These are phyloP conservation scores for Aspidiotus destructor DNA, from an alignment of 2,888 invertebrate genomes.

Conservation along the genomic window DNA sequence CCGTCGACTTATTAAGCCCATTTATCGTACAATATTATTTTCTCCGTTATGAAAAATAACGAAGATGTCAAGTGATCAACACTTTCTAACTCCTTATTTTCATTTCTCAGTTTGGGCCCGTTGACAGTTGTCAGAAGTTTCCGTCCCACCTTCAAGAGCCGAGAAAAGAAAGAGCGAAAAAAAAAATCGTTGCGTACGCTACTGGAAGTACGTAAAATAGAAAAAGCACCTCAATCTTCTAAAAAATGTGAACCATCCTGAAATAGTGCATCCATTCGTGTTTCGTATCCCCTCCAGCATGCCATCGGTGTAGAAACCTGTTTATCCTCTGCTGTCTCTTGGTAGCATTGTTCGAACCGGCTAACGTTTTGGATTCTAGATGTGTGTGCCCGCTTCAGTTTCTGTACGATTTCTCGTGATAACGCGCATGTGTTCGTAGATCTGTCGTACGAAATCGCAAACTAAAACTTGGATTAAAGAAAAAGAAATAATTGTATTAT, in stretches of 20 bases:
- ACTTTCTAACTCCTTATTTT: not conserved
- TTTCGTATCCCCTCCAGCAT: constrained; percentile 24
- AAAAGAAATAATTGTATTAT: too few species aligned
- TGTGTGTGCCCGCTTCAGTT: constrained; percentile 18
- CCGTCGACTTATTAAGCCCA: too few species aligned
- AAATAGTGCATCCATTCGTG: constrained; percentile 29
- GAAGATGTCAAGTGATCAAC: not conserved
- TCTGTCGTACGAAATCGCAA: constrained; percentile 20
- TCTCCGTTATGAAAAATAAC: not conserved
- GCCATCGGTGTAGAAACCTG: constrained; percentile 24
- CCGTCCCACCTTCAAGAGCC: constrained; percentile 1
- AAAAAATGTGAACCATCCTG: constrained; percentile 30
- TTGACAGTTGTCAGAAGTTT: constrained; percentile 6
- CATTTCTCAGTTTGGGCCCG: constrained; percentile 2
- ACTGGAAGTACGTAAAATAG: constrained; percentile 22
- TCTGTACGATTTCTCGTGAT: constrained; percentile 4
- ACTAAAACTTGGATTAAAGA: not conserved
- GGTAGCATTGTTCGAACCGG: constrained; percentile 29
- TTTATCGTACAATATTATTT: too few species aligned
- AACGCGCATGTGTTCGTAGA: constrained; percentile 24
- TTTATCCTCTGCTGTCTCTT: constrained; percentile 27
- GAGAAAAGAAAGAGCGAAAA: not conserved
- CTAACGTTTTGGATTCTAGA: constrained; percentile 22
- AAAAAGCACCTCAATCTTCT: constrained; percentile 26
- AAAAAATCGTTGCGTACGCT: constrained; percentile 22